Evolutionary conservation across 2,797 vertebrate genomes (phyloP).

Genomic region (Heterohyrax brucei): DNA sequence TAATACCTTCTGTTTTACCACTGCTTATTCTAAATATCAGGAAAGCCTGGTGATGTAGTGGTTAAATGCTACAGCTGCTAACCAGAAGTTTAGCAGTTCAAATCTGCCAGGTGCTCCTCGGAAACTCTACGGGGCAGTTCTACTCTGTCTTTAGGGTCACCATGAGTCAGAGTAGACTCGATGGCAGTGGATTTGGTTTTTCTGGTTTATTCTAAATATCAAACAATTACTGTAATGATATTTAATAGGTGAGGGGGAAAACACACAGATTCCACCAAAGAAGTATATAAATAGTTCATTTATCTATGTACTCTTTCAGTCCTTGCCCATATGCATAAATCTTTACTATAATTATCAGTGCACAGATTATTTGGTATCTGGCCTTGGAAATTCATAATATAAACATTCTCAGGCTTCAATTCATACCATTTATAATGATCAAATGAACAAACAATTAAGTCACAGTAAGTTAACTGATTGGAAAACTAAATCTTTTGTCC

Average conservation of each 20-base stretch:
- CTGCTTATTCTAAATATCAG: background rate
- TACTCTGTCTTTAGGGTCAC: no score
- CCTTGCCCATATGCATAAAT: conserved; percentile 51
- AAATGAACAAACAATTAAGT: background rate
- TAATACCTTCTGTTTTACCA: background rate
- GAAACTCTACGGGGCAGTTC: no score
- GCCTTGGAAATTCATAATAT: background rate
- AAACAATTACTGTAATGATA: background rate
- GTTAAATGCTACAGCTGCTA: no score
- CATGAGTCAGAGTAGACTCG: no score
- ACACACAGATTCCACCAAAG: background rate
- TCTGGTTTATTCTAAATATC: background rate
- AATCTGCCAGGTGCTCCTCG: no score
- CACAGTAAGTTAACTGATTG: background rate
- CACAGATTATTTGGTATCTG: conserved; percentile 48
- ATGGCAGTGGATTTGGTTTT: no score
- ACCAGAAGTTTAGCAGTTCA: no score
- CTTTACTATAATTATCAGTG: conserved; percentile 54
- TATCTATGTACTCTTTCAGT: background rate
- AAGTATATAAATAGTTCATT: conserved; percentile 77
- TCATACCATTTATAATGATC: background rate
- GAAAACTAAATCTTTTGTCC: background rate
- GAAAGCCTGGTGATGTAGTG: no score
- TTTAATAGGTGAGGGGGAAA: background rate
- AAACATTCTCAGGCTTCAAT: background rate